Evolutionary conservation across 2,888 invertebrate genomes (phyloP).

Genomic region (Villa cingulata): DNA sequence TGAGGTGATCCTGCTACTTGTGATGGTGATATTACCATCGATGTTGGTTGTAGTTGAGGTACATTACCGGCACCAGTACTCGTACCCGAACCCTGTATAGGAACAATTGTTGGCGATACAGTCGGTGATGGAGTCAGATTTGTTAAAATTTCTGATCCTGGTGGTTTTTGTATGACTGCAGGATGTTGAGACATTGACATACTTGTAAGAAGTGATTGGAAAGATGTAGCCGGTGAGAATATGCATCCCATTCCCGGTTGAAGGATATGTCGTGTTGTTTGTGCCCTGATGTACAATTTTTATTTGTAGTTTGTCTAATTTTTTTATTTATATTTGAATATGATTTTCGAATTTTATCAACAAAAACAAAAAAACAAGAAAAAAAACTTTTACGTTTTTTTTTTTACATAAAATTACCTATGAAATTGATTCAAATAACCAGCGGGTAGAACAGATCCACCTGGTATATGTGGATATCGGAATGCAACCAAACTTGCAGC

Average conservation of each 20-base stretch:
- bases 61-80: no score
- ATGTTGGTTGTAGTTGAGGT: no score
- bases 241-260: constrained; percentile 45
- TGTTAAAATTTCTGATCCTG: constrained; percentile 1
- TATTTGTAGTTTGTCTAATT: no score
- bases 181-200: constrained; percentile 51
- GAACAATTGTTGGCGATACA: constrained; percentile 34
- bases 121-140: constrained; percentile 41
- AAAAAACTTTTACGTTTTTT: no score
- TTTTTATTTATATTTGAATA: not conserved
- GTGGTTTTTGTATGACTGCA: constrained; percentile 22
- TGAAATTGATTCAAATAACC: constrained; percentile 45
- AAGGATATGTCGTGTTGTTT: constrained; percentile 44
- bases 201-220: constrained; percentile 74
- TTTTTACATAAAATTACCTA: constrained; percentile 27
- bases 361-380: no score
- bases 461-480: constrained; percentile 48
- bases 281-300: constrained; percentile 22
- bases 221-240: constrained; percentile 50
- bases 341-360: not conserved
- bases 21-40: not conserved
- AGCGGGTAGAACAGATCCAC: constrained; percentile 41
- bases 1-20: no score
- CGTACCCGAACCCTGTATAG: not conserved
- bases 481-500: constrained; percentile 54